Evolutionary conservation across 2,797 vertebrate species (phyloP).

Genomic region (Hemitrygon akajei): DNA sequence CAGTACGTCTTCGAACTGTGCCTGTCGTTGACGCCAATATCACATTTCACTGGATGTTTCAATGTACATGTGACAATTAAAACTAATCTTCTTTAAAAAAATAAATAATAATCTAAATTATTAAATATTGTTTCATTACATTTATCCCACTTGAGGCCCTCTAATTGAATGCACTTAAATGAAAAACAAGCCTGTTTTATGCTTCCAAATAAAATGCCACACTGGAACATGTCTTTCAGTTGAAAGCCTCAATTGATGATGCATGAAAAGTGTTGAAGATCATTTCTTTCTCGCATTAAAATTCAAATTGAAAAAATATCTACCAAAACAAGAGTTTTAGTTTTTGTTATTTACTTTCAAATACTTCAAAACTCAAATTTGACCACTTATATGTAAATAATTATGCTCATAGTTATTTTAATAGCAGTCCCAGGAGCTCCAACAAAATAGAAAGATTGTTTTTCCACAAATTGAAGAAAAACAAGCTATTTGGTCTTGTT

Average conservation of each 20-base stretch:
- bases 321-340: neutral
- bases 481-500: neutral
- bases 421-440: neutral
- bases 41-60: no score
- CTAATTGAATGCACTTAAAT: neutral
- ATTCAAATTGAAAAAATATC: neutral
- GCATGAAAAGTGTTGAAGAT: neutral
- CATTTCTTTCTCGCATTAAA: neutral
- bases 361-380: neutral
- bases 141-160: neutral
- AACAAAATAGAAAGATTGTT: neutral
- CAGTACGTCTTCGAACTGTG: no score
- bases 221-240: neutral
- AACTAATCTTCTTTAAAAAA: no score
- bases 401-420: neutral
- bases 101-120: slow-evolving; percentile 1
- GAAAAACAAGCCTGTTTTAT: neutral
- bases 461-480: neutral
- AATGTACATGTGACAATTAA: no score
- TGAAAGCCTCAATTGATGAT: neutral
- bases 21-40: no score
- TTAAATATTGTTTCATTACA: neutral
- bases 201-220: neutral
- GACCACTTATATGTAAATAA: neutral
- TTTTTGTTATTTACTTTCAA: neutral